phyloP scores from a whole-genome alignment of 2,888 invertebrate species.

The Hyposoter dolosus region DNA sequence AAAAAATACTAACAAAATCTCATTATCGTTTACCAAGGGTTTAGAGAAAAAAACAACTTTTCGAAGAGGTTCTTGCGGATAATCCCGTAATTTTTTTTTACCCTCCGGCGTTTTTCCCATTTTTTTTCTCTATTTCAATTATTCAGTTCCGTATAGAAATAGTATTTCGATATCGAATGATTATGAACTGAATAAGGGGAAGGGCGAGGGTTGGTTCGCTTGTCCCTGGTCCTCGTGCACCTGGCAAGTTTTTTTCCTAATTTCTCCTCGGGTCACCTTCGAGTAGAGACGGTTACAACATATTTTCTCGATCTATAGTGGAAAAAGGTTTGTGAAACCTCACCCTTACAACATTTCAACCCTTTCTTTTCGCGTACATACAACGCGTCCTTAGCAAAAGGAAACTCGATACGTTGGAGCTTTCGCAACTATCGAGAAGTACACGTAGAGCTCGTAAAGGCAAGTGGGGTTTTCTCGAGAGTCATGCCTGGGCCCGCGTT shows the following conservation, averaged over 20 bases:
- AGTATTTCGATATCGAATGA: constrained; percentile 23
- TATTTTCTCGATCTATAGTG: constrained; percentile 49
- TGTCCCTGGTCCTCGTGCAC: constrained; percentile 14
- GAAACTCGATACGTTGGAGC: constrained; percentile 73
- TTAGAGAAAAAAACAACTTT: background rate
- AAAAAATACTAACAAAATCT: background rate
- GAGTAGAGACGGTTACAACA: constrained; percentile 57
- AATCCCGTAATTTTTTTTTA: constrained; percentile 2
- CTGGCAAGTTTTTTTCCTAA: constrained; percentile 26
- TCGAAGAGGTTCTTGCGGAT: constrained; percentile 1
- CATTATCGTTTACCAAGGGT: background rate
- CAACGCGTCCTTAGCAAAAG: constrained; percentile 45
- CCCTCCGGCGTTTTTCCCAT: background rate
- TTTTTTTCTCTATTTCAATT: background rate
- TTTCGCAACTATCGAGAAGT: constrained; percentile 76
- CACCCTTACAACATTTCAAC: constrained; percentile 30
- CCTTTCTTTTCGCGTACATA: constrained; percentile 4
- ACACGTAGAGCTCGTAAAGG: constrained; percentile 76
- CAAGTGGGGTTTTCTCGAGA: constrained; percentile 76
- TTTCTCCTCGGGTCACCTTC: constrained; percentile 41
- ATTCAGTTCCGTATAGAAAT: background rate
- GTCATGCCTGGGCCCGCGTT: constrained; percentile 55
- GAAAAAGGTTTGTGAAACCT: constrained; percentile 34
- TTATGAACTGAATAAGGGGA: constrained; percentile 19
- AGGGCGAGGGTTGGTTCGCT: constrained; percentile 3